Evolutionary conservation across 2,797 vertebrate species (phyloP), one percentile per base, ranked within the genome.

Genomic region (Apogon hyalosoma): DNA sequence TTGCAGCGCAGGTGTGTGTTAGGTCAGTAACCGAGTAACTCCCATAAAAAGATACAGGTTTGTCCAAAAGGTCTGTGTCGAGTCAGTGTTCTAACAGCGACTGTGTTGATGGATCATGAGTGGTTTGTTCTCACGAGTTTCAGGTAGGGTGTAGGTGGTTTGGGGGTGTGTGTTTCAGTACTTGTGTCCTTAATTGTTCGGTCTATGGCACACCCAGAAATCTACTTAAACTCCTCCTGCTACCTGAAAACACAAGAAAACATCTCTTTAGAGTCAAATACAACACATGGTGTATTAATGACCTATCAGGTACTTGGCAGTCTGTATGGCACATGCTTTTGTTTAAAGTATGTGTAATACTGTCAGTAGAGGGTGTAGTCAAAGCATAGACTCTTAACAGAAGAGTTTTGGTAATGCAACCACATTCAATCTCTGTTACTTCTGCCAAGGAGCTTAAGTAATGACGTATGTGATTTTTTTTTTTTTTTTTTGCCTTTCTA

Each of bases 11-110:
- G 8, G 6, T 38, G 19, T 43, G 43, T 60, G 19, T 21, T 52
- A 15, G n/a, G 16, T 47, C 46, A 40, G 54, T 74, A 38, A 69
- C 11, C 51, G 18, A 65, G n/a, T 75, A 68, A 62, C 58, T 61
- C n/a, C 1, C 18, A 53, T 70, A n/a, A 65, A 63, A 63, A 39
- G 1, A 56, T 49, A 33, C n/a, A 58, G 4, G 19, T 63, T 59
- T 49, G 36, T 57, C 21, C 11, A 11, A 49, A 41, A 33, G 16
- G 11, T 56, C 21, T 38, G 46, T 49, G 48, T 50, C 2, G 1
- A 31, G 66, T 72, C 39, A 80, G 21, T 51, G 58, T 80, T 80
- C 19, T 16, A 62, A 45, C 6, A 16, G 14, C 12, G 6, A 2
- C 7, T 43, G 1, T 12, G 10, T 56, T 57, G 13, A 43, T 49